Evolutionary conservation across 2,888 invertebrate species (phyloP).

Genomic region (Troides aeacus): DNA sequence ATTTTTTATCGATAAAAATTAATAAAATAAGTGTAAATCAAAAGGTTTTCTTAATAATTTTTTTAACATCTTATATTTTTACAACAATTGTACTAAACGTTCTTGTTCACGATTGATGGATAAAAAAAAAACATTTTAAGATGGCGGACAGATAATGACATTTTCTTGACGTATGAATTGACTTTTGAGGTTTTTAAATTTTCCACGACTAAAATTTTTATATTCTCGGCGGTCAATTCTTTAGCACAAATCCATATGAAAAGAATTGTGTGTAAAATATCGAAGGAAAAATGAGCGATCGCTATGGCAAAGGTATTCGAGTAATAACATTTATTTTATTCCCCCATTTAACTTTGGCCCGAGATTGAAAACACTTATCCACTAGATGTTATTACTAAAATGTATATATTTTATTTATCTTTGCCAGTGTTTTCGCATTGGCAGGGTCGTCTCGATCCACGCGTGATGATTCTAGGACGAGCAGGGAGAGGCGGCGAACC

Average conservation of each 20-base stretch:
- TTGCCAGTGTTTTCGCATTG: conserved; percentile 89
- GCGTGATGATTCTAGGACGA: conserved; percentile 77
- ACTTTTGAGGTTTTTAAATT: conserved; percentile 5
- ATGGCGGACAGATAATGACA: conserved; percentile 6
- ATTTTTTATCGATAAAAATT: no score
- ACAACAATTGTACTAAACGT: not conserved
- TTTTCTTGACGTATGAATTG: conserved; percentile 4
- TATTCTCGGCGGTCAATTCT: not conserved
- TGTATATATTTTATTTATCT: conserved; percentile 76
- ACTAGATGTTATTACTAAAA: conserved; percentile 42
- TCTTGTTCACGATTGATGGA: not conserved
- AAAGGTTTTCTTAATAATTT: no score
- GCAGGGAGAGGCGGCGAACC: conserved; percentile 45
- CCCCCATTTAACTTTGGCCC: conserved; percentile 31
- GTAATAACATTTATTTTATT: conserved; percentile 43
- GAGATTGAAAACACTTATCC: conserved; percentile 30
- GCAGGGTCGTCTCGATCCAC: conserved; percentile 83
- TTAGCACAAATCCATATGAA: not conserved
- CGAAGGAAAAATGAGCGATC: conserved; percentile 51
- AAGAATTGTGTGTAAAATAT: not conserved
- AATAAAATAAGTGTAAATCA: no score
- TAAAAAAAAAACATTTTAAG: not conserved
- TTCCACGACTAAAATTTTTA: conserved; percentile 3
- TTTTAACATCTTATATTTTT: no score
- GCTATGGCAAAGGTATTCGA: conserved; percentile 66